Evolutionary conservation across 2,797 vertebrate species (phyloP).

Genomic region (Schizothorax lantsangensis): DNA sequence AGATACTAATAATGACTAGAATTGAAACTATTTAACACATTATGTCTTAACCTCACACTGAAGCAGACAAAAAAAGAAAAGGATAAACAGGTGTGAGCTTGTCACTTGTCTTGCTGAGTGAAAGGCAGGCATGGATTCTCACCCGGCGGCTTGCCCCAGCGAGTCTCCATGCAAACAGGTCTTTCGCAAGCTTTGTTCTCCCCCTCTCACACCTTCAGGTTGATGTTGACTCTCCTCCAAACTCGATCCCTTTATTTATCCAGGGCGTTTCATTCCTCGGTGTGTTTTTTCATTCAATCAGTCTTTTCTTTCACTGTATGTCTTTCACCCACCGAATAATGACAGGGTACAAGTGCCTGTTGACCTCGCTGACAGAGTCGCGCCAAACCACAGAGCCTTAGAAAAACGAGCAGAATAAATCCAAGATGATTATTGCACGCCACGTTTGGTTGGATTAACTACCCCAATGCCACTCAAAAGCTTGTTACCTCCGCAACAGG

Average conservation of each 20-base stretch:
- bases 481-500: constrained; percentile 5
- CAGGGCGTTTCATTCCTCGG: constrained; percentile 56
- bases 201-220: constrained; percentile 57
- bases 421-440: constrained; percentile 51
- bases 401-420: constrained; percentile 53
- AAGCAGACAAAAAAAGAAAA: not conserved
- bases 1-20: not conserved
- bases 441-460: constrained; percentile 53
- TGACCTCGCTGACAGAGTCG: constrained; percentile 61
- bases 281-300: constrained; percentile 51
- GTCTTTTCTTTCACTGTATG: constrained; percentile 59
- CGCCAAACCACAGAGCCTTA: constrained; percentile 59
- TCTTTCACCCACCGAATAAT: constrained; percentile 62
- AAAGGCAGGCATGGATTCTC: constrained; percentile 54
- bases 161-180: constrained; percentile 55
- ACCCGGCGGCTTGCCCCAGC: constrained; percentile 56
- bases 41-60: constrained; percentile 31
- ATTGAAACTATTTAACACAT: constrained; percentile 20
- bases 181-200: constrained; percentile 55
- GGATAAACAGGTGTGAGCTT: constrained; percentile 50
- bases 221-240: constrained; percentile 61
- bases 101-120: constrained; percentile 53
- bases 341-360: constrained; percentile 64
- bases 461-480: constrained; percentile 54
- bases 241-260: constrained; percentile 61